Evolutionary conservation across 1,140 invertebrate genomes (phyloP).

Genomic region (Nomia melanderi): DNA sequence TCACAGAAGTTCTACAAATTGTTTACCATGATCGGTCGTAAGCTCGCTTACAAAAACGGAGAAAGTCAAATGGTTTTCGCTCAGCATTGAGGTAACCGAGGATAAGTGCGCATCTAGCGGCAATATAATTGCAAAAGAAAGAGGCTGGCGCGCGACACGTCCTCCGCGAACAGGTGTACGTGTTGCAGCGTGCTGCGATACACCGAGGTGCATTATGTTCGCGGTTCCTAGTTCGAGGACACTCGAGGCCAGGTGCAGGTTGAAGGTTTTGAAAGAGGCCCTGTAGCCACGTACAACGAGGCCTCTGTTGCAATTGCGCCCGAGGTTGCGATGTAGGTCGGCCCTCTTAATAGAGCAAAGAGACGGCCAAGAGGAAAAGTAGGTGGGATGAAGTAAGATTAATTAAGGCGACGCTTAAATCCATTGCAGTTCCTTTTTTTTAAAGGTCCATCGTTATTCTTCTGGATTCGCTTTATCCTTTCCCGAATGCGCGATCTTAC

Average conservation of each 20-base stretch:
- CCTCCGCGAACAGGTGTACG: background rate
- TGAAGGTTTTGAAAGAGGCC: slow-evolving; percentile 42
- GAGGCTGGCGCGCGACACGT: no score
- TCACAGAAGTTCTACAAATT: no score
- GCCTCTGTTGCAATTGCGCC: slow-evolving; percentile 37
- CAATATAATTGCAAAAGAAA: slow-evolving; percentile 8
- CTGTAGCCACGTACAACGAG: slow-evolving; percentile 25
- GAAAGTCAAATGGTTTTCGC: background rate
- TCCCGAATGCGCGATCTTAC: no score
- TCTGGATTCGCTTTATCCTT: no score
- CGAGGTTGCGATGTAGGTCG: slow-evolving; percentile 35
- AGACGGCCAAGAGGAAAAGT: slow-evolving; percentile 18
- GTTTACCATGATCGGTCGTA: no score
- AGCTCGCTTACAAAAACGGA: background rate
- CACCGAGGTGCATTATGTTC: slow-evolving; percentile 40
- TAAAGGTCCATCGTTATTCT: slow-evolving; percentile 12
- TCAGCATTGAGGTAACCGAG: background rate
- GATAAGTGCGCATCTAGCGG: slow-evolving; percentile 7
- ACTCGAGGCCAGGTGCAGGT: slow-evolving; percentile 49
- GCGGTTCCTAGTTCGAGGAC: slow-evolving; percentile 60
- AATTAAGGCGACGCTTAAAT: slow-evolving; percentile 69
- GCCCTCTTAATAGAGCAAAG: slow-evolving; percentile 34
- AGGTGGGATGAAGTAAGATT: slow-evolving; percentile 62
- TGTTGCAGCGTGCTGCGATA: slow-evolving; percentile 1
- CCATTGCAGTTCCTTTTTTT: slow-evolving; percentile 50